Base-by-base conservation (phyloP, 2,113 vertebrate genomes). In the Melanotaenia duboulayi region DNA sequence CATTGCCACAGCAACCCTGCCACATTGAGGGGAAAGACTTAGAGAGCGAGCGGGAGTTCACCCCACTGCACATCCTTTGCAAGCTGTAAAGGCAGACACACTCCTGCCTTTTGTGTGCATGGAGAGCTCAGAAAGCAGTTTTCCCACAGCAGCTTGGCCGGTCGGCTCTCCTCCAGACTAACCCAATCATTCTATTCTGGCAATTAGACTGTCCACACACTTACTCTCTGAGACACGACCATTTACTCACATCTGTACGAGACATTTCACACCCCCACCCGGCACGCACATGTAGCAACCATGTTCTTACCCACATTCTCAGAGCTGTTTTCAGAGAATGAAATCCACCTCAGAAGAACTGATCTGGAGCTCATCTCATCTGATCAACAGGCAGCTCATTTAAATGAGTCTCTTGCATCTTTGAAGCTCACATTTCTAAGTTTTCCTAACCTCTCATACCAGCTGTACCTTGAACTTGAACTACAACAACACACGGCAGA, bases 1-100 rank as follows among this genome's bases (percentile, higher is more conserved):
- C 66, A 52, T 93, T 85, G 39, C 90, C 91, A 92, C 84, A 85
- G 92, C 71, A 90, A 94, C 91, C 49, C 32, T 25, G 40, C 80
- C 70, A 80, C 32, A 86, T 88, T 79, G 87, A 87, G 78, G 76
- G 46, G 60, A 75, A 61, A 60, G 71, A 82, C 63, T 49, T 75
- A 66, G 68, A 10, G 54, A 52, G 58, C 4, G 28, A 80, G 69
- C 0, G 55, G 75, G 82, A 75, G 78, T 80, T 88, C 83, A 82
- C 28, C 66, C 40, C 7, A 82, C 75, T 80, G 82, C 79, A 74
- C 87, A 74, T 79, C 84, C 84, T 61, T 35, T 22, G 61, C 10
- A 1, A 61, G 75, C 64, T 49, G 48, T 40, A 70, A 80, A 71
- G 1, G 59, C 59, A 75, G 72, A 84, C 85, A 75, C 87, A 83